Percentiles rank a stretch among this genome's conserved stretches.
phyloP scores from a whole-genome alignment of 2,888 invertebrate genomes.

The Drosophila ustulata region DNA sequence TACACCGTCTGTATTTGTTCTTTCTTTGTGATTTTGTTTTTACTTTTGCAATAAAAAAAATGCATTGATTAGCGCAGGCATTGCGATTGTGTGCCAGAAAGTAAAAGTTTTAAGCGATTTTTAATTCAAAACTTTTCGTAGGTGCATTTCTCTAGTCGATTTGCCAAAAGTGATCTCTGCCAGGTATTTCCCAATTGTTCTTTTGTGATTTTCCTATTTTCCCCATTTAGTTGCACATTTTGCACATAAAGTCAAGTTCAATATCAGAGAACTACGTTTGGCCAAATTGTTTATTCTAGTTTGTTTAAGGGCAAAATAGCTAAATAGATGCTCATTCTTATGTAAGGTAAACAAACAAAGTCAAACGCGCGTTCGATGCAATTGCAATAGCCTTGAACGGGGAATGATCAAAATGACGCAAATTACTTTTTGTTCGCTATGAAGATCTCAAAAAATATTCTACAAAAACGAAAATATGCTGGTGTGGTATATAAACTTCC shows the following conservation, averaged over 20 bases:
- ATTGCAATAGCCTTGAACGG: constrained; percentile 51
- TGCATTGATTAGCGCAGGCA: constrained; percentile 33
- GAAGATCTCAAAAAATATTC: neutral
- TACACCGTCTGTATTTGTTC: neutral
- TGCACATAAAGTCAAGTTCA: constrained; percentile 70
- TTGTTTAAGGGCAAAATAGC: constrained; percentile 56
- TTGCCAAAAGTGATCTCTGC: constrained; percentile 69
- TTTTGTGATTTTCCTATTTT: constrained; percentile 30
- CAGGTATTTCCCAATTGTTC: constrained; percentile 72
- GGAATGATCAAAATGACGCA: constrained; percentile 16
- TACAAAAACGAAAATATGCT: constrained; percentile 8
- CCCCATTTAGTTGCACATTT: constrained; percentile 4
- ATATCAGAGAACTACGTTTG: constrained; percentile 48
- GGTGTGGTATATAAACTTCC: neutral
- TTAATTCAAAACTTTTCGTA: constrained; percentile 34
- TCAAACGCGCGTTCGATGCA: constrained; percentile 59
- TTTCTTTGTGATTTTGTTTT: constrained; percentile 6
- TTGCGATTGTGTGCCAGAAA: constrained; percentile 68
- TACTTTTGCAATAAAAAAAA: constrained; percentile 1
- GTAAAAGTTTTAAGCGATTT: constrained; percentile 64
- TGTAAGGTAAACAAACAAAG: constrained; percentile 68
- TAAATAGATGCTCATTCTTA: constrained; percentile 35
- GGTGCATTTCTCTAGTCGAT: constrained; percentile 52
- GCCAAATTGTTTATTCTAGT: constrained; percentile 26
- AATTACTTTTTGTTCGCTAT: constrained; percentile 18